Base-by-base conservation (phyloP, 2,888 invertebrate species). In the Drosophila kuntzei region DNA sequence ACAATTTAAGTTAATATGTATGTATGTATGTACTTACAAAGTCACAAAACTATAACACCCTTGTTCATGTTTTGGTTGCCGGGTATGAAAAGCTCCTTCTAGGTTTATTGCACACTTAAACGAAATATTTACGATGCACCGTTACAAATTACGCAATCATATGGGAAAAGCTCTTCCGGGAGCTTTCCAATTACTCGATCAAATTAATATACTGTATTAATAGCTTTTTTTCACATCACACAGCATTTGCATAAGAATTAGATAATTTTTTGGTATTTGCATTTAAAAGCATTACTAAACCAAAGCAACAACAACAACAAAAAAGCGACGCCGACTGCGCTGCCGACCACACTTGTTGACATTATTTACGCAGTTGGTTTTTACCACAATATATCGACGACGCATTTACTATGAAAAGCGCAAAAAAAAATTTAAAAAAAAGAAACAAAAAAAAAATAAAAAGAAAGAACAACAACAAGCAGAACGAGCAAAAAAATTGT, bases 331-430 rank as follows among this genome's bases (percentile, higher is more conserved):
- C n/a, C 22, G 57, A 3, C 55, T 8, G 16, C 22, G 14, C 25
- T 37, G 62, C 32, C 18, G 32, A 41, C 61, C 46, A 63, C 78
- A 83, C 85, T 84, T 84, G 81, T 71, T 80, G 85, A 58, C 47
- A 37, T 65, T 81, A 84, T 81, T 81, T 81, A 84, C 85, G 85
- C 87, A 87, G 87, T 84, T 80, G 85, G 63, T 58, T 68, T 65
- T 60, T 47, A 37, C 27, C 36, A 53, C 68, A 59, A 58, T 55
- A 58, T 55, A 49, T 59, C 50, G 60, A 55, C 71, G 65, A 60
- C 60, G 60, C 65, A 58, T 76, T 75, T 70, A 59, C 32, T 65
- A 36, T 32, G 20, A 61, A 44, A 61, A 60, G 18, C 64, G 18
- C 25, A 57, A 37, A 16, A 39, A 34, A 54, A 11, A 50, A 29